These are phyloP conservation scores for Euplexia lucipara DNA, from an alignment of 2,888 invertebrate genomes.

Conservation along the genomic window DNA sequence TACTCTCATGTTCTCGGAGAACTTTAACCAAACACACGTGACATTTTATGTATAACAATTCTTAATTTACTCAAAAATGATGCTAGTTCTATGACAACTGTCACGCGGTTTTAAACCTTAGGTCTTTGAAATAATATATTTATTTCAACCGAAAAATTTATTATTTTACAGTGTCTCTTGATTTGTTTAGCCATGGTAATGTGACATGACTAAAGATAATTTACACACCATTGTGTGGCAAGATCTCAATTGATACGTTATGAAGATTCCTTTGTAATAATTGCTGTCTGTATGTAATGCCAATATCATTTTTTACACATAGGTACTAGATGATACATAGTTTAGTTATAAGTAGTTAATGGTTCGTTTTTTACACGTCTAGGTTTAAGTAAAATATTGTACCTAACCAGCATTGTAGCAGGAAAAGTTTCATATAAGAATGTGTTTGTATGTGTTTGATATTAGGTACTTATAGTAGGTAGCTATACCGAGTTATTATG, in stretches of 20 bases:
- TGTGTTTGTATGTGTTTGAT: too few relatives aligned
- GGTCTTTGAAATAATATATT: slow-evolving; percentile 12
- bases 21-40: slow-evolving; percentile 23
- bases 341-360: too few relatives aligned
- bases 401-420: too few relatives aligned
- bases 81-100: slow-evolving; percentile 22
- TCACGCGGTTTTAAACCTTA: slow-evolving; percentile 36
- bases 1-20: slow-evolving; percentile 12
- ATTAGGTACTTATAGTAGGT: too few relatives aligned
- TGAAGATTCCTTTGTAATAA: slow-evolving; percentile 32
- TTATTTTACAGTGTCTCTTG: slow-evolving; percentile 40
- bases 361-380: too few relatives aligned
- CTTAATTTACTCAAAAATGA: slow-evolving; percentile 29
- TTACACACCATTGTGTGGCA: slow-evolving; percentile 57
- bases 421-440: too few relatives aligned
- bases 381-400: too few relatives aligned
- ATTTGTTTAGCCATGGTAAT: slow-evolving; percentile 54
- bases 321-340: too few relatives aligned
- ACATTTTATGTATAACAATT: slow-evolving; percentile 31
- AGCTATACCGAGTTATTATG: too few relatives aligned
- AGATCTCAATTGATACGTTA: slow-evolving; percentile 37
- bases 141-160: slow-evolving; percentile 36
- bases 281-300: slow-evolving; percentile 21
- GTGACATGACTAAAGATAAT: slow-evolving; percentile 52
- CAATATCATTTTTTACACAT: slow-evolving; percentile 39